Conservation (phyloP, 2,113 vertebrate genomes). For the Caranx melampygus region DNA sequence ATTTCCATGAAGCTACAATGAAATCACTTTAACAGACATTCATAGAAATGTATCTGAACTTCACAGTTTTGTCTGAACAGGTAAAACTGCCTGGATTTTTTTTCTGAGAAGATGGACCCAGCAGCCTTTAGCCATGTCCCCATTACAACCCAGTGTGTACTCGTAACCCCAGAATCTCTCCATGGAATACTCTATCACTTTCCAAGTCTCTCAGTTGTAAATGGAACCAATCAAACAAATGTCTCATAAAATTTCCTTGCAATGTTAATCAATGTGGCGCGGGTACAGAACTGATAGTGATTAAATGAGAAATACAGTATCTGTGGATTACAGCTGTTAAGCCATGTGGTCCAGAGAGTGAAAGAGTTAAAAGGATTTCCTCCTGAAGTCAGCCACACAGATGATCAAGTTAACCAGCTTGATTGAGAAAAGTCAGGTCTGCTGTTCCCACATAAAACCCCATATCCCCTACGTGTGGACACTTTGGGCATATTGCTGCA, state of each 20-base stretch:
- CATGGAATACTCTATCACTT: conserved; percentile 19
- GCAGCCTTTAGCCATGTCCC: conserved; percentile 33
- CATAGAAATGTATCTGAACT: neutral
- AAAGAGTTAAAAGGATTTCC: conserved; percentile 50
- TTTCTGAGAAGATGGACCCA: conserved; percentile 29
- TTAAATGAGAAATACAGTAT: conserved; percentile 14
- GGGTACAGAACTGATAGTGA: neutral
- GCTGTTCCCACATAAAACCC: conserved; percentile 62
- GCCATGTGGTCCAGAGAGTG: neutral
- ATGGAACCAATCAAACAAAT: conserved; percentile 39
- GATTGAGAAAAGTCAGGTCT: conserved; percentile 64
- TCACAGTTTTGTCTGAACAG: neutral
- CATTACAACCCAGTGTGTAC: conserved; percentile 28
- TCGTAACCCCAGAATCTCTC: conserved; percentile 53
- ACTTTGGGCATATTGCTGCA: conserved; percentile 51
- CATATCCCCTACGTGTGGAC: conserved; percentile 43
- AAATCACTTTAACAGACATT: neutral
- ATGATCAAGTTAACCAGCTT: conserved; percentile 63
- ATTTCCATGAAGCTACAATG: neutral
- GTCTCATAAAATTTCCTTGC: neutral
- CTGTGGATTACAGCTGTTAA: neutral
- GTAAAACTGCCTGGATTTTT: conserved; percentile 11
- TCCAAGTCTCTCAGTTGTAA: conserved; percentile 41
- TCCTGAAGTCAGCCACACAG: conserved; percentile 44
- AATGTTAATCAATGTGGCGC: neutral